phyloP scores from a whole-genome alignment of 2,113 vertebrate species.

The Alexandromys fortis region DNA sequence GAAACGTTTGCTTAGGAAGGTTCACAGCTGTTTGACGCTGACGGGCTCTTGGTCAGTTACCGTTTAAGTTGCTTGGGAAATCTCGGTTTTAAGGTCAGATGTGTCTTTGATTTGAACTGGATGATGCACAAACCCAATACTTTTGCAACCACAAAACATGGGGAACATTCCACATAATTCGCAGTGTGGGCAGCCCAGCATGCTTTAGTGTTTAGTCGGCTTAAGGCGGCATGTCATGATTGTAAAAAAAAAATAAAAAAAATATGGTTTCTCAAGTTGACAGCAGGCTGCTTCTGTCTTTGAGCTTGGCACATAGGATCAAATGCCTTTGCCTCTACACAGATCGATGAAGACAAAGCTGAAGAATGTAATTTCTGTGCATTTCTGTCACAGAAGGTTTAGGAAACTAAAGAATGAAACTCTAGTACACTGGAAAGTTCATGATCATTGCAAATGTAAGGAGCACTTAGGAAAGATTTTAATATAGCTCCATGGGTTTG shows the following conservation, averaged over 20 bases:
- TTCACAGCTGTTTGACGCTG: background rate
- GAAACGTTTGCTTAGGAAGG: constrained; percentile 38
- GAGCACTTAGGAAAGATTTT: background rate
- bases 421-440: background rate
- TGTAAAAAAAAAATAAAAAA: constrained; percentile 4
- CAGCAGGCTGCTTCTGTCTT: constrained; percentile 63
- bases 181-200: constrained; percentile 65
- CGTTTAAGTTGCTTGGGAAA: constrained; percentile 50
- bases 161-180: constrained; percentile 78
- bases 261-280: constrained; percentile 63
- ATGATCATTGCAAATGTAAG: constrained; percentile 8
- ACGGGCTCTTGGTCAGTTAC: constrained; percentile 50
- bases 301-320: constrained; percentile 47
- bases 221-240: constrained; percentile 62
- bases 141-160: constrained; percentile 70
- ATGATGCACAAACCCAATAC: constrained; percentile 58
- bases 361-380: background rate
- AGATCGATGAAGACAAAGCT: constrained; percentile 28
- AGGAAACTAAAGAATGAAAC: constrained; percentile 24
- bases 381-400: constrained; percentile 39
- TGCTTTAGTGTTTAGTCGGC: constrained; percentile 62
- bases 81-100: constrained; percentile 60
- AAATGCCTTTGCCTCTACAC: constrained; percentile 38
- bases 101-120: constrained; percentile 60
- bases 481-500: background rate